Conservation (phyloP, 2,888 invertebrate species). For the Pteria penguin region DNA sequence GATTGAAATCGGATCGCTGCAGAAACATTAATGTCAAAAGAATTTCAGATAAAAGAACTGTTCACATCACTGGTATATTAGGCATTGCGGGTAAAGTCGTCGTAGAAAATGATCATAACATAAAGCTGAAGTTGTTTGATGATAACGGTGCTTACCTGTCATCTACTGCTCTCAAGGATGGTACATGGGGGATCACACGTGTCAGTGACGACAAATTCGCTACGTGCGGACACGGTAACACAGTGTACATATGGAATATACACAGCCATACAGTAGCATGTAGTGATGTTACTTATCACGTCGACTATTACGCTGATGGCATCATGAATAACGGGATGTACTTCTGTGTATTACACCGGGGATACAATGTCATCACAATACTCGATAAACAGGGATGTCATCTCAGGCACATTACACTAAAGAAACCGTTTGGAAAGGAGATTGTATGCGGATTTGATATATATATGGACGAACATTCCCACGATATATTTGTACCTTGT, state of each 20-base stretch:
- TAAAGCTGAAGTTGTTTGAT: neutral
- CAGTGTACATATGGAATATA: neutral
- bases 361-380: neutral
- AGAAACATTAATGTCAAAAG: neutral
- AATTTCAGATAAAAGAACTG: neutral
- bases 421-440: neutral
- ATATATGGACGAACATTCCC: neutral
- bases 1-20: too few species aligned
- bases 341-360: neutral
- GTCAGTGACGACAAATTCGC: neutral
- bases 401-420: neutral
- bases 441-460: neutral
- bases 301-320: neutral
- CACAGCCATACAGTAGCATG: neutral
- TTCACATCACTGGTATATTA: neutral
- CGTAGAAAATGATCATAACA: neutral
- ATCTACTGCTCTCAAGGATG: neutral
- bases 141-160: neutral
- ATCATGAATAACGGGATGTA: neutral
- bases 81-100: neutral
- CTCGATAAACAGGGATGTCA: neutral
- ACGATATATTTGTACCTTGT: neutral
- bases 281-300: neutral
- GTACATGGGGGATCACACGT: neutral
- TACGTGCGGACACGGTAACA: neutral